Evolutionary conservation across 2,113 vertebrate species (phyloP).

Genomic region (Plotosus lineatus): DNA sequence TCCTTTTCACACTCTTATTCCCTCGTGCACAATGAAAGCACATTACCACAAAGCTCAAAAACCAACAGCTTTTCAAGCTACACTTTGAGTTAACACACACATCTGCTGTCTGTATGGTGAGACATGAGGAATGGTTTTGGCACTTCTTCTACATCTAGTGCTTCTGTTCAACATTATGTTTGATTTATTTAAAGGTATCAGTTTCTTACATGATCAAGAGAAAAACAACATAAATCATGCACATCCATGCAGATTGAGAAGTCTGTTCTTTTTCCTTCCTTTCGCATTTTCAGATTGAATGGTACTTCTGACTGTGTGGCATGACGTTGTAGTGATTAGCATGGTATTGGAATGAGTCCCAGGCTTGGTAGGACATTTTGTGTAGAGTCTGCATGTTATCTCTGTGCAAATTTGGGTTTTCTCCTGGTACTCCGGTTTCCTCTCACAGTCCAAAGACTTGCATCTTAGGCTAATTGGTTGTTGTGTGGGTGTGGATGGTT

Average conservation of each 20-base stretch:
- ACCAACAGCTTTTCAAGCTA: neutral
- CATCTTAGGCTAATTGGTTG: too few relatives aligned
- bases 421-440: too few relatives aligned
- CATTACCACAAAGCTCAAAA: neutral
- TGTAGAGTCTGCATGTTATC: too few relatives aligned
- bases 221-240: neutral
- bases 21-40: neutral
- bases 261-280: neutral
- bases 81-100: neutral
- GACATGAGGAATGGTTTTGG: neutral
- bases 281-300: neutral
- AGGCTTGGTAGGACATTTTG: too few relatives aligned
- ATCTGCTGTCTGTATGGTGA: constrained; percentile 16
- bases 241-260: neutral
- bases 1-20: constrained; percentile 14
- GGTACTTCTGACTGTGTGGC: neutral
- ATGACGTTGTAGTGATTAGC: too few relatives aligned
- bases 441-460: too few relatives aligned
- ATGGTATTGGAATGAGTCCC: too few relatives aligned
- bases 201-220: neutral
- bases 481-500: too few relatives aligned
- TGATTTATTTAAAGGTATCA: neutral
- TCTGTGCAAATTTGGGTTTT: too few relatives aligned
- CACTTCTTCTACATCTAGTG: neutral
- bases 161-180: constrained; percentile 3